Evolutionary conservation across 1,140 invertebrate species (phyloP).

Genomic region (Zaprionus vittiger): DNA sequence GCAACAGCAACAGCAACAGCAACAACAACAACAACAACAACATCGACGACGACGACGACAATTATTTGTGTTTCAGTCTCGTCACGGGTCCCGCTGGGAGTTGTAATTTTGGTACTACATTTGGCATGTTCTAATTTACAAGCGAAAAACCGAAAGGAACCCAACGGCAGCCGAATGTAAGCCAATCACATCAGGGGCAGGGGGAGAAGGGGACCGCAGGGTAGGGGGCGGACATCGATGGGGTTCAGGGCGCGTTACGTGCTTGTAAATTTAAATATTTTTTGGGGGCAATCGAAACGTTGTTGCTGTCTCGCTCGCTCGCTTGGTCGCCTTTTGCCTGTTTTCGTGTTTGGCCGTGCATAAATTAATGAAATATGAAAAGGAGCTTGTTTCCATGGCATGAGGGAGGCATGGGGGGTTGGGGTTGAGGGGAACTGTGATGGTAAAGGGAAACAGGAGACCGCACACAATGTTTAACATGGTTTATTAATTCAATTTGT

Average conservation of each 20-base stretch:
- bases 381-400: constrained; percentile 52
- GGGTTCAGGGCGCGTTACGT: constrained; percentile 63
- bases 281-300: constrained; percentile 23
- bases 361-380: constrained; percentile 83
- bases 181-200: constrained; percentile 60
- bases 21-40: constrained; percentile 38
- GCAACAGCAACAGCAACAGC: constrained; percentile 28
- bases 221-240: background rate
- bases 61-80: constrained; percentile 36
- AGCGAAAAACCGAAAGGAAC: constrained; percentile 67
- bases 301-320: background rate
- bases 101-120: constrained; percentile 35
- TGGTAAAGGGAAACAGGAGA: constrained; percentile 49
- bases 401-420: background rate
- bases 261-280: constrained; percentile 83
- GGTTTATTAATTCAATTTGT: constrained; percentile 84
- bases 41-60: constrained; percentile 40
- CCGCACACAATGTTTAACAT: constrained; percentile 83
- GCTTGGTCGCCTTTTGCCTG: constrained; percentile 39
- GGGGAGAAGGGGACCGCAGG: background rate
- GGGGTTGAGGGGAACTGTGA: background rate
- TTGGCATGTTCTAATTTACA: constrained; percentile 78
- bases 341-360: constrained; percentile 76
- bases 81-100: constrained; percentile 34
- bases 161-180: constrained; percentile 57